Evolutionary conservation across 2,113 vertebrate species (phyloP).

Genomic region (Zootoca vivipara): DNA sequence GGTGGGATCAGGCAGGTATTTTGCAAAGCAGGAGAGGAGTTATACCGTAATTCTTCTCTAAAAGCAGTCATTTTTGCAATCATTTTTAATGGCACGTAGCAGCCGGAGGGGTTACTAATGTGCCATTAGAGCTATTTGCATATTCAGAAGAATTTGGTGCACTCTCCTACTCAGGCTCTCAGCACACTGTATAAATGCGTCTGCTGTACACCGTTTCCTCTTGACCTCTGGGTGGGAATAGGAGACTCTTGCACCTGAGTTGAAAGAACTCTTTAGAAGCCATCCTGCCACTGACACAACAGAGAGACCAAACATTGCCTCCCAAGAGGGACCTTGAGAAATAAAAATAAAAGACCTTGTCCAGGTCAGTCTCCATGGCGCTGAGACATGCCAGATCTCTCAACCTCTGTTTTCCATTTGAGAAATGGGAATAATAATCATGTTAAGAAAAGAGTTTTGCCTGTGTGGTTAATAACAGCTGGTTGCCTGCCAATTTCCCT

Average conservation of each 20-base stretch:
- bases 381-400: background rate
- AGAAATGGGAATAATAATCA: too few relatives aligned
- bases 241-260: too few relatives aligned
- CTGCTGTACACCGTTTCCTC: background rate
- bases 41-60: slow-evolving; percentile 23
- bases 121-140: slow-evolving; percentile 33
- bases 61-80: slow-evolving; percentile 41
- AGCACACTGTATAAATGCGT: background rate
- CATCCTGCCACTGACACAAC: background rate
- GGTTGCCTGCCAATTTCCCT: background rate
- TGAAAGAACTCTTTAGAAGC: background rate
- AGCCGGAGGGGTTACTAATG: slow-evolving; percentile 31
- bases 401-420: too few relatives aligned
- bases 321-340: too few relatives aligned
- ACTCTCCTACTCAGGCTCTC: background rate
- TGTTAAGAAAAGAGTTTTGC: background rate
- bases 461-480: background rate
- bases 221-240: background rate
- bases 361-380: background rate
- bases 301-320: too few relatives aligned
- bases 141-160: slow-evolving; percentile 1
- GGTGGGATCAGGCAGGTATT: slow-evolving; percentile 12
- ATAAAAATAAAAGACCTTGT: background rate
- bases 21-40: background rate
- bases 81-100: slow-evolving; percentile 36